These are phyloP conservation scores for Autographa gamma DNA, from an alignment of 2,888 invertebrate genomes.

Conservation along the genomic window DNA sequence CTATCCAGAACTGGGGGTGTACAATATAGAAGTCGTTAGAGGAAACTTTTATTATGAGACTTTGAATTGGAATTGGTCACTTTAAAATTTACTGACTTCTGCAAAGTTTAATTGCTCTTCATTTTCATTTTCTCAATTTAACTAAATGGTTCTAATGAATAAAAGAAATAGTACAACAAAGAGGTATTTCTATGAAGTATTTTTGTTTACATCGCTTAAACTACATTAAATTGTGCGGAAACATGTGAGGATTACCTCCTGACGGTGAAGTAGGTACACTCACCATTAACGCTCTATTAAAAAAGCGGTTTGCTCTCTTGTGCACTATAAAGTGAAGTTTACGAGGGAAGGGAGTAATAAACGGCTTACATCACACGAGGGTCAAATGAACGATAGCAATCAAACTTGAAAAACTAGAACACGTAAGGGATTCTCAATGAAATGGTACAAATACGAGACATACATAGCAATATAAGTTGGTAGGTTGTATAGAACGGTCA, in stretches of 20 bases:
- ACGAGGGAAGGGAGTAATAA: constrained; percentile 73
- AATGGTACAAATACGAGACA: not conserved
- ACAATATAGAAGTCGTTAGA: constrained; percentile 61
- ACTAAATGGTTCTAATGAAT: constrained; percentile 38
- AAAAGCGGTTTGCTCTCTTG: constrained; percentile 74
- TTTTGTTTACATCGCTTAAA: constrained; percentile 27
- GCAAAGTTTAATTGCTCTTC: constrained; percentile 59
- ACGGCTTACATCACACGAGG: constrained; percentile 72
- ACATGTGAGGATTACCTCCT: constrained; percentile 45
- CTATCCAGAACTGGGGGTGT: constrained; percentile 41
- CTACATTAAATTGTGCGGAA: constrained; percentile 26
- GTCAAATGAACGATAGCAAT: constrained; percentile 72
- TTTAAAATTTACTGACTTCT: constrained; percentile 64
- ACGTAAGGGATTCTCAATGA: constrained; percentile 45
- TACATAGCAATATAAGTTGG: constrained; percentile 3
- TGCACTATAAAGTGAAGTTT: constrained; percentile 73
- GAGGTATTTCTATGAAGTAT: constrained; percentile 11
- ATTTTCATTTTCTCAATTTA: constrained; percentile 54
- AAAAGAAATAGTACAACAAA: constrained; percentile 46
- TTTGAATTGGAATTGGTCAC: constrained; percentile 63
- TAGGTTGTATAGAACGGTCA: constrained; percentile 21
- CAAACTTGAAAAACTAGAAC: constrained; percentile 67
- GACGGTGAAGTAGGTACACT: constrained; percentile 61
- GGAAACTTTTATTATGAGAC: constrained; percentile 64
- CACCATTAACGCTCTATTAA: constrained; percentile 77